Conservation (phyloP, 2,797 vertebrate species). For the Chelidonichthys spinosus region DNA sequence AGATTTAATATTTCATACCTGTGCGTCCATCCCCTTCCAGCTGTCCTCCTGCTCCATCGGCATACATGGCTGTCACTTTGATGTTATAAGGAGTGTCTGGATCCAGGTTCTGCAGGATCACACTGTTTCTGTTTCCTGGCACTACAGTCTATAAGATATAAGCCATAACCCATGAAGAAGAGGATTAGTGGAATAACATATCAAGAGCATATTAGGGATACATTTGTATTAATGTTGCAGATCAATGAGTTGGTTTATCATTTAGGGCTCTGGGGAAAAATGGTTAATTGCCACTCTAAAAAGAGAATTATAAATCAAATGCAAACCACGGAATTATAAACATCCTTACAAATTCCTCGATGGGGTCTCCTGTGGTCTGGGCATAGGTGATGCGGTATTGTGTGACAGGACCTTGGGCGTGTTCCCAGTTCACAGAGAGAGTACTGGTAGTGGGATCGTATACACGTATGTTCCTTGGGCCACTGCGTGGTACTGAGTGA, state of each 20-base stretch:
- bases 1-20: slow-evolving; percentile 78
- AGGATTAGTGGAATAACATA: not conserved
- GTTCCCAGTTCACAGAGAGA: slow-evolving; percentile 96
- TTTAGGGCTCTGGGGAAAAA: not conserved
- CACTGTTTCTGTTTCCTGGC: slow-evolving; percentile 93
- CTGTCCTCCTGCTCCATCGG: slow-evolving; percentile 93
- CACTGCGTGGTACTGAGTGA: slow-evolving; percentile 90
- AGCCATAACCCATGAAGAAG: slow-evolving; percentile 13
- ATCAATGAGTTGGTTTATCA: not conserved
- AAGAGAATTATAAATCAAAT: not conserved
- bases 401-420: slow-evolving; percentile 91
- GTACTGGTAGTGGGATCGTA: slow-evolving; percentile 94
- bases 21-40: slow-evolving; percentile 93
- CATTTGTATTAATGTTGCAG: not conserved
- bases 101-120: slow-evolving; percentile 91
- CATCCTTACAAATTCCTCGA: slow-evolving; percentile 93
- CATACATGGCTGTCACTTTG: slow-evolving; percentile 92
- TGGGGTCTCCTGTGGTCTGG: slow-evolving; percentile 93
- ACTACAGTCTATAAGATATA: slow-evolving; percentile 89
- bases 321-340: not conserved
- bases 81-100: slow-evolving; percentile 96
- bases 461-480: slow-evolving; percentile 92
- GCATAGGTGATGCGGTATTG: slow-evolving; percentile 96
- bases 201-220: not conserved
- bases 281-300: not conserved